Evolutionary conservation across 2,797 vertebrate genomes (phyloP), one percentile per base, ranked within the genome.

Genomic region (Karalla daura): DNA sequence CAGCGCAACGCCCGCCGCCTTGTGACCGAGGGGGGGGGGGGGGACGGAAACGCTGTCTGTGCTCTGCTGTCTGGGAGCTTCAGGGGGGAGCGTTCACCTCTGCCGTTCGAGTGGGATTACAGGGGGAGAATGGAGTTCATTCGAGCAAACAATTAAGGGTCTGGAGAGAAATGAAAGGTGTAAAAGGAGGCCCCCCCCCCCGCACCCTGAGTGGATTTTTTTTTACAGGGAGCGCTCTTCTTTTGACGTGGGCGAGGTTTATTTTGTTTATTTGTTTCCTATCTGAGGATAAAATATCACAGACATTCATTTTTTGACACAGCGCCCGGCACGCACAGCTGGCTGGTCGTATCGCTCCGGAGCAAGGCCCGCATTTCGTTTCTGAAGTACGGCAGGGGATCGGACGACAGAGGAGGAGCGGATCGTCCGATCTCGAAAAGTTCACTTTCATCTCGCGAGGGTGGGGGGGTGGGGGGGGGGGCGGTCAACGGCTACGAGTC

Each of bases 371-470:
- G 20, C 33, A 1, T 24, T 53, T 33, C 18, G 12, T 37, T 63
- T 25, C n/a, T 69, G 43, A 70, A 46, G 50, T 10, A 4, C 59
- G 59, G 46, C 32, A 4, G 33, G 17, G 62, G 33, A 58, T 44
- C 39, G 25, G 41, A 51, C 23, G 1, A 30, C 36, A 44, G n/a
- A n/a, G 10, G 14, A 1, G 4, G 54, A 71, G 70, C 67, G 58
- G 41, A 17, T 51, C 14, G 17, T 76, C 61, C 45, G 56, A 69
- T 86, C 62, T 71, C 11, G 28, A 20, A 53, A 52, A 43, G 41
- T 69, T 70, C 17, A 9, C 70, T 72, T 60, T 74, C 69, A 73
- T 88, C 66, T 41, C 0, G n/a, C n/a, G n/a, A n/a, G n/a, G n/a
- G n/a, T n/a, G n/a, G n/a, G n/a, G n/a, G n/a, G n/a, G n/a, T n/a